Evolutionary conservation across 2,888 invertebrate species (phyloP), one percentile per base, ranked within the genome.

Genomic region (Drosophila histrio): DNA sequence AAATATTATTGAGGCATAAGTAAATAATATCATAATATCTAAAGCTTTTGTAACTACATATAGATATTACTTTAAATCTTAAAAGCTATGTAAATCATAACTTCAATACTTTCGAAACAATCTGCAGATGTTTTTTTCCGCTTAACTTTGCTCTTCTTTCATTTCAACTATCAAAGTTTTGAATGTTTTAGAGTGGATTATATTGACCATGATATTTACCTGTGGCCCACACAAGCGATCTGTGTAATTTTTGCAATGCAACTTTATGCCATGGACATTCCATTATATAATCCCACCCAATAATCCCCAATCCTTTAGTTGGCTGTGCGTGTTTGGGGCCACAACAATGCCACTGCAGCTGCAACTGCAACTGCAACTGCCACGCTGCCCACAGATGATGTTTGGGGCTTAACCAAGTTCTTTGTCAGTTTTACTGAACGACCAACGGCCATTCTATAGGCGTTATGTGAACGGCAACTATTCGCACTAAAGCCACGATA

Each of bases 401-500:
- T 54, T 59, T 36, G 49, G 44, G 68, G 58, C 79, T 79, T 85
- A 79, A 53, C 78, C 68, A 83, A 71, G 82, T 86, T 82, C 83
- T 80, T 78, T 82, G 86, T 85, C 82, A 79, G 82, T 67, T 85
- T 65, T 41, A 63, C 64, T 68, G 71, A 32, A 65, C 68, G 54
- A 63, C 26, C 58, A 63, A 22, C 58, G 50, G 52, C 43, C 57
- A 67, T 72, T 46, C 30, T 50, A 61, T 58, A 68, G 76, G 69
- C 75, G 64, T 82, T 79, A 80, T 77, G 75, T 39, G 54, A 65
- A 49, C 28, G 61, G 66, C 53, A 70, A 61, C 78, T 78, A 78
- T 86, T 86, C 81, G 84, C 78, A 83, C 85, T 79, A 77, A 85
- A 70, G 68, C 82, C 80, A 59, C 74, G 66, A 68, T 68, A 82